Base-by-base conservation (phyloP, 1,140 invertebrate species). In the Mycetomoellerius zeteki region DNA sequence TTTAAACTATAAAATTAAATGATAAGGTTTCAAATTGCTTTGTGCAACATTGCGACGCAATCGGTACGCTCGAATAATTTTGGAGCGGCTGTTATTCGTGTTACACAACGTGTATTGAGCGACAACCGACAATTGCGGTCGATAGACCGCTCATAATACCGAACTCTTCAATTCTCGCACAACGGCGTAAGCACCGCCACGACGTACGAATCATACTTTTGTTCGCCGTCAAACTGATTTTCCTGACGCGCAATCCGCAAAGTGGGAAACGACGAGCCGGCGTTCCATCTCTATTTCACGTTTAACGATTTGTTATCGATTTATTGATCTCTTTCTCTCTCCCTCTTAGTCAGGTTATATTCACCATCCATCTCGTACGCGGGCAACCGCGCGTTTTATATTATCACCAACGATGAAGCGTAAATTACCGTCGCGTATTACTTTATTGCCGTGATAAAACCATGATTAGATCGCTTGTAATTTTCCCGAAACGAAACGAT, bases 281-380 rank as follows among this genome's bases (percentile, higher is more conserved):
- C 43, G 33, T 77, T 52, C 33, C 58, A 56, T 60, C 14, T 73
- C 80, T 73, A 47, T 82, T 82, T 72, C 19, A 47, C 67, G 21
- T 75, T 88, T 85, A 85, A 88, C 86, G 78, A 89, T 88, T 56
- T 69, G 80, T 85, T 77, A 88, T 85, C 86, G 80, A 85, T 88
- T 77, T 88, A 89, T 89, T 56, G 56, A 12, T 12, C 14, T 14
- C 33, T 52, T 33, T 19, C 8, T 10, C 33, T 52, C 24, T 19
- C 16, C 21, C 81, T 54, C 27, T 52, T 43, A 43, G 37, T 0
- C 12, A 12, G 33, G n/a, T 77, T 27, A 58, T 58, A 3, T 16
- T 43, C 37, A 43, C 10, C 16, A 62, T 62, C 37, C 58, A 33
- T 33, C 62, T 65, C 60, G 60, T 65, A 33, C 8, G 24, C 21